Evolutionary conservation across 2,113 vertebrate species (phyloP), one percentile per base, ranked within the genome.

Genomic region (Scomber japonicus): DNA sequence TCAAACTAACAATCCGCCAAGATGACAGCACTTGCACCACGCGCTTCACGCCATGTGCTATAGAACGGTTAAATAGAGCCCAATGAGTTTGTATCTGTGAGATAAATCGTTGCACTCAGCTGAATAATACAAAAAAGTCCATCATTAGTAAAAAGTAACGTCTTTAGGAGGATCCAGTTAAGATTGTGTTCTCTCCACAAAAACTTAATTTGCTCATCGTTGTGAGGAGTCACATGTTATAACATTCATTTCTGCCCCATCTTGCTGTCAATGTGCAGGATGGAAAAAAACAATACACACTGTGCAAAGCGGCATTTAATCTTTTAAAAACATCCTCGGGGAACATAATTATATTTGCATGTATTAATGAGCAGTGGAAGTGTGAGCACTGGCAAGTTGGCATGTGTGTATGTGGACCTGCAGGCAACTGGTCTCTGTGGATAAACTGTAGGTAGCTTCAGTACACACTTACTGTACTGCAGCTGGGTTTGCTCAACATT

Each of bases 281-380:
- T 19, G 0, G 5, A 24, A 56, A 27, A 30, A 56, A 9, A 56
- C 50, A 51, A 27, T 40, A 59, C 14, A 75, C 59, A 49, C 68
- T 35, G 11, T 35, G 30, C 60, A 75, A 63, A 76, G 17, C 46
- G 68, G 65, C 61, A 69, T 46, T 35, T 75, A 30, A 69, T 82
- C 48, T 68, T 49, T 17, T 50, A 67, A 62, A 62, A 46, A 67
- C n/a, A 0, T 45, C 67, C 48, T 24, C 45, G 16, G 44, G 76
- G 63, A 45, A 61, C 45, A 76, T 59, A 74, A 74, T 57, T 75
- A 31, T 87, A 82, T 87, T 81, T 88, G 56, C 66, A 64, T 61
- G 65, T 65, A 53, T 67, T 75, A 66, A 55, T 65, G 67, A 56
- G 75, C 40, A 19, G 68, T 61, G 80, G 69, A 64, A 15, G 16